Evolutionary conservation across 2,888 invertebrate species (phyloP), one percentile per base, ranked within the genome.

Genomic region (Oxystoma pomonae): DNA sequence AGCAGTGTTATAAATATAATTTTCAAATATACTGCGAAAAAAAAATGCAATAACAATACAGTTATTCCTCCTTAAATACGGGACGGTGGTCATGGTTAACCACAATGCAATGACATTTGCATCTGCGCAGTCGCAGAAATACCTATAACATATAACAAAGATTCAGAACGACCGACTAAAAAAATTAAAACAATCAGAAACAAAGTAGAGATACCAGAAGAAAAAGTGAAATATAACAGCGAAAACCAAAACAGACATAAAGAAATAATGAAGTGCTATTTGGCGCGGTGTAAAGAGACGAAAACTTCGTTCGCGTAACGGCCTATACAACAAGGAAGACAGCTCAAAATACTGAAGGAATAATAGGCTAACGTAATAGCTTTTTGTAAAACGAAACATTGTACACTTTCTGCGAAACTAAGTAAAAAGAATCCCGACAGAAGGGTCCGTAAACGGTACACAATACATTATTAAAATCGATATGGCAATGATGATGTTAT

Each of bases 331-430:
- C 35, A 35, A 35, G 35, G 35, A 35, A 12, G 35, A 35, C 35
- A 7, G 35, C 35, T 35, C 35, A 35, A 35, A 60, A 56, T 56
- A 60, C 35, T 19, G 16, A 20, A 63, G 55, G 59, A 63, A 63
- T 63, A 55, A 58, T 55, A 19, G 51, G n/a, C 52, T 49, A 55
- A 50, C 55, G 53, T 60, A 63, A 60, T 58, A 59, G 63, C 52
- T 57, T 60, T 35, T 61, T 64, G 52, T 63, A 59, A 59, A 63
- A 56, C 63, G 63, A 63, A 63, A 63, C 63, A 60, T 63, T 60
- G 60, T 63, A 63, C 63, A 60, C 60, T 35, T 60, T 57, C 52
- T 60, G 21, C 60, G 63, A 63, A 60, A 63, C 57, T 63, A 60
- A 63, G 60, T 57, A 60, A 60, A 63, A 63, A 63, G 51, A 57